Conservation (phyloP, 2,888 invertebrate species). For the Dryocosmus kuriphilus region DNA sequence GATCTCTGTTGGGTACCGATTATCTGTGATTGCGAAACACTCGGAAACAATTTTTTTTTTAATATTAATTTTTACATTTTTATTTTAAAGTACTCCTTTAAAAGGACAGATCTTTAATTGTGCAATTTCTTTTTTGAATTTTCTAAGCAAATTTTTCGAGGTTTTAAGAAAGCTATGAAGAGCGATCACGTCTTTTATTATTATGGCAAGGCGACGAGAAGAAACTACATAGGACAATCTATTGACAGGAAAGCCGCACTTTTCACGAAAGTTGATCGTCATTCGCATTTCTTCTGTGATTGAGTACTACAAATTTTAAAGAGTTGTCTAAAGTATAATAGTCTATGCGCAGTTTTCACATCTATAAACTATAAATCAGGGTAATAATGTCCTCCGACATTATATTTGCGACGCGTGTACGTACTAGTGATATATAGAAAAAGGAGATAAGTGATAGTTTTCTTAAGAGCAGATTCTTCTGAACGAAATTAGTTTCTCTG, state of each 20-base stretch:
- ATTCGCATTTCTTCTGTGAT: conserved; percentile 37
- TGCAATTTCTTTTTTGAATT: background rate
- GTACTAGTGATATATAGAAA: conserved; percentile 31
- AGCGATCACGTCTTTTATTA: conserved; percentile 21
- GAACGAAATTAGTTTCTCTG: conserved; percentile 21
- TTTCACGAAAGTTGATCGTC: conserved; percentile 43
- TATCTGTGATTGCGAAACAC: conserved; percentile 6
- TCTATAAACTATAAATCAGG: conserved; percentile 38
- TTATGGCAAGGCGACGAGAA: conserved; percentile 10
- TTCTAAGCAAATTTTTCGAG: conserved; percentile 37
- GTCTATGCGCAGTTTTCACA: conserved; percentile 25
- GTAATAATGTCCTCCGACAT: conserved; percentile 38
- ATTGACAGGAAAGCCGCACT: conserved; percentile 49
- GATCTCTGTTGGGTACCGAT: background rate
- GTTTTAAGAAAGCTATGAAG: background rate
- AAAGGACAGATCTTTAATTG: background rate
- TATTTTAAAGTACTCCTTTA: background rate
- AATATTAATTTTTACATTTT: background rate
- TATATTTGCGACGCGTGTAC: conserved; percentile 31
- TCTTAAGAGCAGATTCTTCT: background rate
- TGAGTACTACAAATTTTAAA: conserved; percentile 35
- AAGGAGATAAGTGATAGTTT: conserved; percentile 19
- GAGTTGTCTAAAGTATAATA: conserved; percentile 32
- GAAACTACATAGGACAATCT: conserved; percentile 53
- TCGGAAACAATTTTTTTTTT: conserved; percentile 22